Conservation (phyloP, 2,113 vertebrate species). For the Chlamydotis undulata region DNA sequence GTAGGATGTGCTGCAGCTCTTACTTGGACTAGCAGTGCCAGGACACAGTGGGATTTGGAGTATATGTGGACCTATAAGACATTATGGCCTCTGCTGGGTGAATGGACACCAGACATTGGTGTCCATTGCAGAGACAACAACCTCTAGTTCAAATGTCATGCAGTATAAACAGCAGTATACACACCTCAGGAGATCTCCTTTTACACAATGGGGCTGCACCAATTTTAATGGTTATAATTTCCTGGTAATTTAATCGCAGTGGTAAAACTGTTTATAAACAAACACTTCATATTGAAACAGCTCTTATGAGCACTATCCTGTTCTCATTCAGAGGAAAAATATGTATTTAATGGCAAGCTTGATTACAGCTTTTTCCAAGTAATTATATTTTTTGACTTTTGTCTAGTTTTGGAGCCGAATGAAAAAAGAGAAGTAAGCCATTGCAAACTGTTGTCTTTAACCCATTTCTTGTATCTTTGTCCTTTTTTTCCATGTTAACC, state of each 20-base stretch:
- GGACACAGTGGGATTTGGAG: background rate
- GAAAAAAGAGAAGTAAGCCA: background rate
- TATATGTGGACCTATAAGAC: background rate
- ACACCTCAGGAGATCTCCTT: background rate
- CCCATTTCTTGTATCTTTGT: background rate
- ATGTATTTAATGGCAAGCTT: background rate
- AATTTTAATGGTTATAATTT: background rate
- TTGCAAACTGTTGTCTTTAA: background rate
- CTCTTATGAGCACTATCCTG: background rate
- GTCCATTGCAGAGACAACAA: background rate
- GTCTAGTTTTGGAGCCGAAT: background rate
- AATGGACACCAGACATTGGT: background rate
- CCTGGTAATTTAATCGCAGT: background rate
- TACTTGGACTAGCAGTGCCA: background rate
- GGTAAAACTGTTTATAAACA: background rate
- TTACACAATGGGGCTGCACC: background rate
- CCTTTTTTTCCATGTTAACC: background rate
- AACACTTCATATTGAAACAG: background rate
- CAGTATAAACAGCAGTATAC: background rate
- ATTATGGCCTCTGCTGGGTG: background rate
- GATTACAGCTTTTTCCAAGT: background rate
- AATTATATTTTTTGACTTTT: background rate
- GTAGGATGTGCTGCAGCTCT: accelerated
- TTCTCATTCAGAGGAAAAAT: background rate
- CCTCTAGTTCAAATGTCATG: background rate